A percentile compares a stretch with the other conserved stretches of the same genome.
Conservation (phyloP, 2,113 vertebrate genomes). For the Vulpes lagopus region DNA sequence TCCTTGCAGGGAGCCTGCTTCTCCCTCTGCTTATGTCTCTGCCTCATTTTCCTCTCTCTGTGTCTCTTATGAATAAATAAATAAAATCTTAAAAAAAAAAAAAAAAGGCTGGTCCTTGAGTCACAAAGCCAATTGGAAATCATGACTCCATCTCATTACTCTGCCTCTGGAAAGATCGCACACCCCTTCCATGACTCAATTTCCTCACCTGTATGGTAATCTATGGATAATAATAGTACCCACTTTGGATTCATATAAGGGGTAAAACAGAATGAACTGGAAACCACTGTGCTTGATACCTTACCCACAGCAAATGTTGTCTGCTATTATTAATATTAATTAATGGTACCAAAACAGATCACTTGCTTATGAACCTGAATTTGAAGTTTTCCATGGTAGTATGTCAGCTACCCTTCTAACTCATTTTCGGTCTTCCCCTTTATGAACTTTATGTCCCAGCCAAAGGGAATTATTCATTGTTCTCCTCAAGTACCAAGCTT, state of each 20-base stretch:
- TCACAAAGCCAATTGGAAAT: neutral
- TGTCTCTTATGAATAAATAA: too few species aligned
- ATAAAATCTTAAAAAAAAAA: too few species aligned
- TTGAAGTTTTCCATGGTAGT: neutral
- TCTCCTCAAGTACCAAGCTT: neutral
- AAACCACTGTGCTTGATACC: neutral
- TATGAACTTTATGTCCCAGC: neutral
- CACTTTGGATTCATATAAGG: neutral
- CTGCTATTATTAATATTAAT: neutral
- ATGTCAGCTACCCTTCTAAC: neutral
- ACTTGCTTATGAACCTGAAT: neutral
- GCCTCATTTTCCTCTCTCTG: too few species aligned
- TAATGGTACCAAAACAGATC: neutral
- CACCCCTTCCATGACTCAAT: slow-evolving; percentile 24
- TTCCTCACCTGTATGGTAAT: neutral
- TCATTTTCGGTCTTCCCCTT: neutral
- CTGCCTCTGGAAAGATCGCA: neutral
- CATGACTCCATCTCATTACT: neutral
- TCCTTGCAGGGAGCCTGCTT: too few species aligned
- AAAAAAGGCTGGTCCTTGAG: neutral
- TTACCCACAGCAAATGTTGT: neutral
- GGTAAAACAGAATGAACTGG: neutral
- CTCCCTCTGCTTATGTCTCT: too few species aligned
- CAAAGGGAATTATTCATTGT: neutral
- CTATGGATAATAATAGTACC: neutral